Base-by-base conservation (phyloP, 1,140 invertebrate genomes). In the Kradibia gibbosae region DNA sequence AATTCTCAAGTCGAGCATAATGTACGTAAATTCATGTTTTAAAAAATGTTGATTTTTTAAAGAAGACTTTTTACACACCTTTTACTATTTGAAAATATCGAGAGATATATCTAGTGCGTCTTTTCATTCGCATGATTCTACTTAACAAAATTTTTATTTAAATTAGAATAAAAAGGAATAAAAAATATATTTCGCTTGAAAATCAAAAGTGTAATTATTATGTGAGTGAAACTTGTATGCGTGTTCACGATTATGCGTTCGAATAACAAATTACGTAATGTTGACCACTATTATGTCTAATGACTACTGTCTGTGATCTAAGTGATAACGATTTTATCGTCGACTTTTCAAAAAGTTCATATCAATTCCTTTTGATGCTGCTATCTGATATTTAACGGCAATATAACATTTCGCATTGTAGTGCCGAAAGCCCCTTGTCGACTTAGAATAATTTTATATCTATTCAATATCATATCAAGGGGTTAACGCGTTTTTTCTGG, bases 11-110 rank as follows among this genome's bases (percentile, higher is more conserved):
- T 67, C 39, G 39, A 67, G 36, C 13, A 45, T 36, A 10, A 17
- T 50, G 3, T 36, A 53, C 25, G 45, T 34, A 36, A 53, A 65
- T 28, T 11, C 17, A 67, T 39, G 22, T 67, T 36, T 67, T 67
- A 67, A 39, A 42, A 72, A 72, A 72, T 72, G 7, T 7, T 31
- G 36, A 25, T 36, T 74, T 55, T 39, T n/a, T 67, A 22, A 67
- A 60, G 62, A 28, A 67, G 1, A 67, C 34, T 67, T 8, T 76
- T 25, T 45, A 15, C 34, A 45, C 65, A 70, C 15, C 53, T 42
- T 75, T 15, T 25, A n/a, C 60, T 81, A 53, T 39, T 67, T 50
- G 65, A 83, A n/a, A 85, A 77, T 78, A 84, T 84, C 83, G 85
- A 83, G 81, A 83, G 83, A 48, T 53, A 65, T 20, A 50, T 65